These are phyloP conservation scores for Epinephelus lanceolatus DNA, from an alignment of 2,113 vertebrate species.

Conservation along the genomic window DNA sequence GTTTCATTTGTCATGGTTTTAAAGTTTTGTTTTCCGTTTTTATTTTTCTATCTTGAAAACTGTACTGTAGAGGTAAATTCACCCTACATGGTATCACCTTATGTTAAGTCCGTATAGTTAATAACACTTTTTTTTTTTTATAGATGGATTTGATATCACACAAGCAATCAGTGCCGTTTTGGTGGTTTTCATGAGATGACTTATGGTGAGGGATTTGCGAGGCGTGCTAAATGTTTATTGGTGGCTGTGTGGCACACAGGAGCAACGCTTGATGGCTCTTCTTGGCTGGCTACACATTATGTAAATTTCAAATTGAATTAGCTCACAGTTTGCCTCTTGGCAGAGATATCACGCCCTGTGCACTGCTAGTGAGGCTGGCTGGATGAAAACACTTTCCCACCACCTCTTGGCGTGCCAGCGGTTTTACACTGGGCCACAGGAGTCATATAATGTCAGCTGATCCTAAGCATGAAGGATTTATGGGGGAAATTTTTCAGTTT, in stretches of 20 bases:
- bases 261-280: constrained; percentile 47
- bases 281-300: constrained; percentile 20
- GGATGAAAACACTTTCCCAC: constrained; percentile 9
- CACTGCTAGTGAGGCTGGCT: not conserved
- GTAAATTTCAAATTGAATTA: constrained; percentile 27
- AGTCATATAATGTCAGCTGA: constrained; percentile 51
- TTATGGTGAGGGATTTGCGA: constrained; percentile 71
- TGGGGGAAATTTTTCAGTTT: not conserved
- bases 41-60: constrained; percentile 90
- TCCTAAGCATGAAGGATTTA: constrained; percentile 50
- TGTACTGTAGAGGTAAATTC: constrained; percentile 92
- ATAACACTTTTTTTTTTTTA: constrained; percentile 91
- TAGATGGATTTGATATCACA: constrained; percentile 89
- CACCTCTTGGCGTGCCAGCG: not conserved
- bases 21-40: constrained; percentile 58
- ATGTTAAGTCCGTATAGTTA: constrained; percentile 92
- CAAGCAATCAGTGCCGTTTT: constrained; percentile 88
- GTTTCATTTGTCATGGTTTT: constrained; percentile 72
- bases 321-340: constrained; percentile 17
- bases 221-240: constrained; percentile 54
- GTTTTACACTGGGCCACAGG: constrained; percentile 39
- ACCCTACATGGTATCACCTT: constrained; percentile 93
- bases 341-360: constrained; percentile 34
- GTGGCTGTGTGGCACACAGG: constrained; percentile 67
- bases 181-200: constrained; percentile 77